Evolutionary conservation across 23 tunicate genomes (phyloP).

Genomic region (Phallusia fumigata): DNA sequence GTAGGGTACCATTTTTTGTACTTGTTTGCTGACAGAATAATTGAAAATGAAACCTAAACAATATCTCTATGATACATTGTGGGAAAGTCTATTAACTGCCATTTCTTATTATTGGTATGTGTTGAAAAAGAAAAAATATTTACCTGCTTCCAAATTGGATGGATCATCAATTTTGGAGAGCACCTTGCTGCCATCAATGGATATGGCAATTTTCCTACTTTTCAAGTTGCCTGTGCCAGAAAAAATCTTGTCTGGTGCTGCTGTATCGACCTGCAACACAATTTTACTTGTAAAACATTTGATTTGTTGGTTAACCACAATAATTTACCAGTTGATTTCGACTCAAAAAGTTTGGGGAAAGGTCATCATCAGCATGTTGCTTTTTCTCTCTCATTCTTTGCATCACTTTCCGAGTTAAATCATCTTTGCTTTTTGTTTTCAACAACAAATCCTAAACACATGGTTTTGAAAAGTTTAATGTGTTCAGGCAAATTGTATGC

Average conservation of each 20-base stretch:
- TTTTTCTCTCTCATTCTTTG: slow-evolving; percentile 87
- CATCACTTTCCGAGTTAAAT: slow-evolving; percentile 86
- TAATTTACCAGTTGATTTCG: slow-evolving; percentile 58
- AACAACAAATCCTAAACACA: too few species aligned
- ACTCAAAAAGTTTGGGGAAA: slow-evolving; percentile 57
- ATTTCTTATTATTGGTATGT: not conserved
- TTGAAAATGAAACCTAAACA: too few species aligned
- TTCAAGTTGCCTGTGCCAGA: slow-evolving; percentile 62
- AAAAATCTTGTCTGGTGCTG: slow-evolving; percentile 67
- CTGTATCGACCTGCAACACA: slow-evolving; percentile 27
- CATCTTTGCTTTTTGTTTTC: slow-evolving; percentile 71
- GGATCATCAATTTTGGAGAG: slow-evolving; percentile 1
- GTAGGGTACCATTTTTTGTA: too few species aligned
- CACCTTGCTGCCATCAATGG: slow-evolving; percentile 61
- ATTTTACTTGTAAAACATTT: too few species aligned
- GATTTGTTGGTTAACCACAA: too few species aligned
- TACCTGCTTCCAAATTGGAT: slow-evolving; percentile 3
- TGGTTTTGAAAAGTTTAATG: too few species aligned
- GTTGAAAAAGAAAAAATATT: not conserved
- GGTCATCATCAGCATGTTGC: slow-evolving; percentile 50
- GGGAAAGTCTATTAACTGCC: too few species aligned
- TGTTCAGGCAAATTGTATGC: too few species aligned
- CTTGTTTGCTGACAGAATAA: too few species aligned
- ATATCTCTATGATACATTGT: too few species aligned
- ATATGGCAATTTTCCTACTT: slow-evolving; percentile 84